Base-by-base conservation (phyloP, 2,113 vertebrate species). In the Chrysemys picta region DNA sequence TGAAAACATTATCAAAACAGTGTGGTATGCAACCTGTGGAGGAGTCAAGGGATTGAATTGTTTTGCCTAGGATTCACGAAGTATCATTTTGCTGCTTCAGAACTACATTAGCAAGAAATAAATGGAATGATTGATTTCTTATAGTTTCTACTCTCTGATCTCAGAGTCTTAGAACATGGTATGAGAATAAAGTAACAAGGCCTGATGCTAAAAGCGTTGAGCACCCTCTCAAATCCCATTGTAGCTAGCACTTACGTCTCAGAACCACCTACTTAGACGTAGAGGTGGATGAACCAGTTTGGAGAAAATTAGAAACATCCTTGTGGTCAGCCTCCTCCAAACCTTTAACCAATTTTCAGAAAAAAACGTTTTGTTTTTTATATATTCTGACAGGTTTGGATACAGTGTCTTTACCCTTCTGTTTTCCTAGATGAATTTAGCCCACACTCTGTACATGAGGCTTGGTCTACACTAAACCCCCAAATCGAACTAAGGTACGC, bases 1-100 rank as follows among this genome's bases (percentile, higher is more conserved):
- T 91, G 19, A 93, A 95, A 95, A 80, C 89, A 59, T 88, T 84
- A 24, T 6, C 31, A 38, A 85, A 95, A 91, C 24, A 47, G 47
- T 62, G 2, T 84, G 56, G 49, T 89, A 16, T 79, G 72, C 0
- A 0, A 92, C 24, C 38, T 50, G 49, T 1, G 10, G 10, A 50
- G 3, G 6, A 50, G 85, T 1, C 2, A 65, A 52, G 38, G 47
- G 92, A 91, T 95, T 2, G 78, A 94, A 95, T 62, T 0, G 45
- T 95, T 95, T 95, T 93, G 79, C 50, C 79, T 79, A 90, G 42
- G 65, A 47, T 65, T 81, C 27, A 29, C 47, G 91, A 87, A 1
- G 0, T 2, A 80, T 84, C 56, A 17, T 69, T n/a, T 69, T 69
- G 8, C 54, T 85, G 14, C 75, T 93, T 83, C 84, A 2, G 1